Conservation (phyloP, 2,797 vertebrate species). For the Muscicapa striata region DNA sequence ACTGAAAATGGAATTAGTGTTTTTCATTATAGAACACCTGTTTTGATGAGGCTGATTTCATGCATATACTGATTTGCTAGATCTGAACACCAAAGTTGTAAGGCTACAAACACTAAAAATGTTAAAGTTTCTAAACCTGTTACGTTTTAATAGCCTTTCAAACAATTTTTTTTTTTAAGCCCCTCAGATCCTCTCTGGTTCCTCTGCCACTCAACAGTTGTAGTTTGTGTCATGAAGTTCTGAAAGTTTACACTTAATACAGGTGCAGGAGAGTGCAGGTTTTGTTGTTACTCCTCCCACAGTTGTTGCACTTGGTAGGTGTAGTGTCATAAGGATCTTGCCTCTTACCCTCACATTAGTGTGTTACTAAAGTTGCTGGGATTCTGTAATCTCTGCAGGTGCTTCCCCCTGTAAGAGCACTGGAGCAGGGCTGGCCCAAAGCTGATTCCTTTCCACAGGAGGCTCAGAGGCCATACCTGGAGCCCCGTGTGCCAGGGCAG, state of each 20-base stretch:
- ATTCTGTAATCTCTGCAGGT: background rate
- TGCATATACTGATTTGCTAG: slow-evolving; percentile 22
- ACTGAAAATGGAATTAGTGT: slow-evolving; percentile 90
- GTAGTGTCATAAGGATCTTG: slow-evolving; percentile 39
- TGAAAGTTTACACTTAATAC: slow-evolving; percentile 66
- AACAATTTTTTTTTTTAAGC: background rate
- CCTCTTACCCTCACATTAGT: slow-evolving; percentile 8
- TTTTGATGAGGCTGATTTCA: slow-evolving; percentile 48
- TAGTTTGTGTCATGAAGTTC: slow-evolving; percentile 39
- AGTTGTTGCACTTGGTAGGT: slow-evolving; percentile 27
- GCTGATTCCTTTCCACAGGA: background rate
- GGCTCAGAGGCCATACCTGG: background rate
- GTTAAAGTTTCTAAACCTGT: slow-evolving; percentile 33
- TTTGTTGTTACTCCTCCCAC: slow-evolving; percentile 26
- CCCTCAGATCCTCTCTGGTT: background rate
- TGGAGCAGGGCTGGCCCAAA: background rate
- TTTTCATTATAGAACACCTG: slow-evolving; percentile 88
- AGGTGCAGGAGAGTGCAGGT: slow-evolving; percentile 28
- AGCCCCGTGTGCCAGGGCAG: background rate
- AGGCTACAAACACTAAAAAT: slow-evolving; percentile 65
- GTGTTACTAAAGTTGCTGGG: background rate
- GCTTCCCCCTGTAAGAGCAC: background rate
- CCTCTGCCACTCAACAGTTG: background rate
- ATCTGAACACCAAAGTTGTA: slow-evolving; percentile 57
- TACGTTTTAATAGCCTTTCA: slow-evolving; percentile 43